Conservation (phyloP, 2,113 vertebrate genomes). For the Parus major region DNA sequence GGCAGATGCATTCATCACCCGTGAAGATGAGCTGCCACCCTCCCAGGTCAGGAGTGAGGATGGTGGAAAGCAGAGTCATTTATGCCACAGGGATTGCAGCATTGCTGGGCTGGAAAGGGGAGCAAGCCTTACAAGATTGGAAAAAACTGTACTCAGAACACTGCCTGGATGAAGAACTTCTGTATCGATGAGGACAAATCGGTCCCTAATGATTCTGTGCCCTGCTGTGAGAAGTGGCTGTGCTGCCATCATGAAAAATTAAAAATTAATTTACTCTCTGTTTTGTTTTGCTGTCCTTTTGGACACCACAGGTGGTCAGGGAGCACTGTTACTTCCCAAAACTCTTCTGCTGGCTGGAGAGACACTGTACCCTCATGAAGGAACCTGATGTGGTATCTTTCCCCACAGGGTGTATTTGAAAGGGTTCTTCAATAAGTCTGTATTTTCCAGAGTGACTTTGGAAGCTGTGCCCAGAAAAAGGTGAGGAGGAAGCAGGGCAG, state of each 20-base stretch:
- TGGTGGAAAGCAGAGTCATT: background rate
- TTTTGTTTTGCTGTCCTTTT: background rate
- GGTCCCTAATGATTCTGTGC: background rate
- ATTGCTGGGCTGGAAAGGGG: background rate
- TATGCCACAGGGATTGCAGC: background rate
- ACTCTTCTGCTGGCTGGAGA: background rate
- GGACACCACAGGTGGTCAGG: fast-evolving
- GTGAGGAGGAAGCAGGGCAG: background rate
- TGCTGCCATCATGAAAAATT: background rate
- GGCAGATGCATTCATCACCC: fast-evolving
- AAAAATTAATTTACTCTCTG: background rate
- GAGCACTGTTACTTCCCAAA: background rate
- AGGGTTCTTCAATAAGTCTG: background rate
- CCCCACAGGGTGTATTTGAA: background rate
- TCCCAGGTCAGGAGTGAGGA: background rate
- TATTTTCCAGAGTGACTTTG: background rate
- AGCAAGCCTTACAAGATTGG: fast-evolving
- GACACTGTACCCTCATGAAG: fast-evolving
- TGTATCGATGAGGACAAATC: fast-evolving
- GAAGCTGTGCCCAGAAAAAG: background rate
- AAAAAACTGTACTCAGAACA: background rate
- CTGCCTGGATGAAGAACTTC: background rate
- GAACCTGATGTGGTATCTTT: background rate
- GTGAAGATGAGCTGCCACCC: too few species aligned
- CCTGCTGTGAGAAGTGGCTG: background rate